These are phyloP conservation scores for Nothocercus julius DNA, from an alignment of 2,113 vertebrate genomes.

Conservation along the genomic window DNA sequence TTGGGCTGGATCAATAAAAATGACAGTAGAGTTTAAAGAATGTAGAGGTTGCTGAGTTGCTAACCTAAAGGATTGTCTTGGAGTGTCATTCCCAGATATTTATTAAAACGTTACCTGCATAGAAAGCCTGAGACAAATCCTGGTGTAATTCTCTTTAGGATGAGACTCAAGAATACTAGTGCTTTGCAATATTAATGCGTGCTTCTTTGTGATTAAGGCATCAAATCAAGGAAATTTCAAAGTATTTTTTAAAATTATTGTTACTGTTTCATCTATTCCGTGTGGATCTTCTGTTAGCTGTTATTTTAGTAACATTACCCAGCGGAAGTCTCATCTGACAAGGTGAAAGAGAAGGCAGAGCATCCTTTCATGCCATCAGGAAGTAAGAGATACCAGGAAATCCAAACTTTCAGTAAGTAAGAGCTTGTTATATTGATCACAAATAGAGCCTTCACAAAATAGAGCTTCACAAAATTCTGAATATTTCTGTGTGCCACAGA, in stretches of 20 bases:
- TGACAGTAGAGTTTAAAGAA: not conserved
- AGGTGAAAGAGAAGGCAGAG: not conserved
- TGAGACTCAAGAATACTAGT: not conserved
- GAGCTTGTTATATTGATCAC: not conserved
- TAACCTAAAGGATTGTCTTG: not conserved
- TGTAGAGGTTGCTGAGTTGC: not conserved
- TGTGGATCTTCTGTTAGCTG: not conserved
- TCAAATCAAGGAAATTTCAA: not conserved
- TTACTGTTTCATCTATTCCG: not conserved
- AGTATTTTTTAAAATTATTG: not conserved
- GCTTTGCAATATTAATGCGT: not conserved
- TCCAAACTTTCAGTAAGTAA: not conserved
- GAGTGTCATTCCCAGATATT: not conserved
- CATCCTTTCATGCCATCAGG: not conserved
- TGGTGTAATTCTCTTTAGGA: not conserved
- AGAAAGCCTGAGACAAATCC: not conserved
- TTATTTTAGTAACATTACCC: not conserved
- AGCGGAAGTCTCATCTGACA: not conserved
- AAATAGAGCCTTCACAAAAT: not conserved
- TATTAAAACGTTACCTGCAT: not conserved
- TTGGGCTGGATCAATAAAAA: not conserved
- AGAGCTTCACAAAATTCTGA: not conserved
- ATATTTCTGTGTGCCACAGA: not conserved
- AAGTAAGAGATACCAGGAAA: not conserved
- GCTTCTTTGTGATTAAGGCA: not conserved